Conservation (phyloP, 2,797 vertebrate species). For the Notamacropus eugenii region DNA sequence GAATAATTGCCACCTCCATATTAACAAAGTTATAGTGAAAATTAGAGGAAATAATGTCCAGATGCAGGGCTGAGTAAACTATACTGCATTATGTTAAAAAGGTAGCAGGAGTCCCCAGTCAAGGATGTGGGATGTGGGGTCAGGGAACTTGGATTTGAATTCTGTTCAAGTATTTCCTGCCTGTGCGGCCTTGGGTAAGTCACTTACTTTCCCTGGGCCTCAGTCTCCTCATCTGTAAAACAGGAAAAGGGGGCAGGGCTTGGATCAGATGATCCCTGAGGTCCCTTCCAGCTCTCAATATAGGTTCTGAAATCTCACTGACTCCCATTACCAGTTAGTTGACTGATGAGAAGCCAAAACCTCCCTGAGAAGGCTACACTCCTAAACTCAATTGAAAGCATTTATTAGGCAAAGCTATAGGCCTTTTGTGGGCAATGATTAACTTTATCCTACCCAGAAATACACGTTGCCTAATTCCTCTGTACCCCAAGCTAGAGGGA, state of each 20-base stretch:
- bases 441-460: background rate
- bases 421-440: background rate
- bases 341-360: conserved; percentile 37
- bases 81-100: background rate
- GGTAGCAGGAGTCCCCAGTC: background rate
- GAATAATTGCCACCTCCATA: background rate
- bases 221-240: background rate
- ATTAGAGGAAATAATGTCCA: background rate
- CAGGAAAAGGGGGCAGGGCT: background rate
- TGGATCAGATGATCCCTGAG: background rate
- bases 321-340: background rate
- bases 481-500: conserved; percentile 22
- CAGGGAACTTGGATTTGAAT: background rate
- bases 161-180: background rate
- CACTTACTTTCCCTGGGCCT: background rate
- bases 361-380: conserved; percentile 43
- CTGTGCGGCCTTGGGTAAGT: background rate
- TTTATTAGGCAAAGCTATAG: conserved; percentile 22
- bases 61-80: background rate
- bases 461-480: conserved; percentile 26
- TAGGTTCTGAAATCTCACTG: background rate
- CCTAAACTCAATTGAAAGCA: conserved; percentile 49
- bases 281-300: background rate
- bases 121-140: background rate
- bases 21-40: background rate